Conservation (phyloP, 2,888 invertebrate genomes). For the Bruchidius siliquastri region DNA sequence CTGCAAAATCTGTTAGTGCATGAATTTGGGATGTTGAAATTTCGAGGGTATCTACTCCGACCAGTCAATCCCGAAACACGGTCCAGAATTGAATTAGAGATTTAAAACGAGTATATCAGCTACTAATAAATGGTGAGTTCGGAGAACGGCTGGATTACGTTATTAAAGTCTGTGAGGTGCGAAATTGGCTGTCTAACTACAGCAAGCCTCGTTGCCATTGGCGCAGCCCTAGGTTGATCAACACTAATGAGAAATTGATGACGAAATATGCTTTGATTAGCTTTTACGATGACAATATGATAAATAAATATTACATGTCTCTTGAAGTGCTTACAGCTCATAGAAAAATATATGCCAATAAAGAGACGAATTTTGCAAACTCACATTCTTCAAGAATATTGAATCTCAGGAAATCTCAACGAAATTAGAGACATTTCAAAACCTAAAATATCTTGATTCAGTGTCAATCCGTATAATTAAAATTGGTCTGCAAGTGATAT, state of each 20-base stretch:
- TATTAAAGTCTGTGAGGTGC: slow-evolving; percentile 41
- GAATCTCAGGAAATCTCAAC: too few relatives aligned
- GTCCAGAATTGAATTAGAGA: slow-evolving; percentile 21
- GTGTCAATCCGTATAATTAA: too few relatives aligned
- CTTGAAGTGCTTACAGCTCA: too few relatives aligned
- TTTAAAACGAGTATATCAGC: slow-evolving; percentile 22
- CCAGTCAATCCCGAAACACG: not conserved
- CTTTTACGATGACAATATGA: too few relatives aligned
- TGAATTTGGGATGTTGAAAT: not conserved
- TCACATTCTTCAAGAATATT: too few relatives aligned
- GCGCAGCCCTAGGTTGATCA: not conserved
- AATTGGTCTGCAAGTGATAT: too few relatives aligned
- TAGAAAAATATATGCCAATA: too few relatives aligned
- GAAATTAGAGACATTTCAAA: too few relatives aligned
- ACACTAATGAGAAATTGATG: not conserved
- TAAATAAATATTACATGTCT: too few relatives aligned
- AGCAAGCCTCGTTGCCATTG: not conserved
- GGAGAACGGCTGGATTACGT: slow-evolving; percentile 29
- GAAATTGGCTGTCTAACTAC: slow-evolving; percentile 37
- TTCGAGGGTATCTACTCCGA: not conserved
- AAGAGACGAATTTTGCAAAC: too few relatives aligned
- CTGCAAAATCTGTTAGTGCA: not conserved
- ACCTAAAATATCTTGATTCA: too few relatives aligned
- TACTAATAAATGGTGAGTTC: slow-evolving; percentile 21
- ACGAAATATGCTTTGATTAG: too few relatives aligned